Base-by-base conservation (phyloP, 2,888 invertebrate genomes). In the Xylophagus ater region DNA sequence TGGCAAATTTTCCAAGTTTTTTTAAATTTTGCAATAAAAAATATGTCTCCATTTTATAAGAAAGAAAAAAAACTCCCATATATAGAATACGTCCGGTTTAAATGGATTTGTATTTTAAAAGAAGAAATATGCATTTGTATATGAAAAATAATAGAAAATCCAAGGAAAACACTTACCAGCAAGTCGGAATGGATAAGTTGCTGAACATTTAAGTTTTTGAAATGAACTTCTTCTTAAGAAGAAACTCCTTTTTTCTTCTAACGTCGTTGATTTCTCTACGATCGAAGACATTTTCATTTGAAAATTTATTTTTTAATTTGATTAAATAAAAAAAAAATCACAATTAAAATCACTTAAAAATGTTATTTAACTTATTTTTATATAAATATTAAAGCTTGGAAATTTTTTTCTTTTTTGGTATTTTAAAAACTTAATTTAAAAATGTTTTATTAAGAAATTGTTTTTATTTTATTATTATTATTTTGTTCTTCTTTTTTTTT, bases 191-290 rank as follows among this genome's bases (percentile, higher is more conserved):
- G 47, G 45, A 39, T 47, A 49, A 4, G 38, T 41, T 19, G 49
- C 49, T 7, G 49, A 42, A 26, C 46, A 49, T 26, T 46, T 47
- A 2, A 49, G 40, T 42, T 47, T 49, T 25, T 47, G 43, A 21
- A 49, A 46, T 19, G 49, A 49, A 19, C 42, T 39, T 17, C 40
- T 45, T 17, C 49, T 35, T 10, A 46, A 26, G 26, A 49, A 46
- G 31, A 41, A 45, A 21, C 35, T 34, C 10, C 43, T 37, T 28
- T 43, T 45, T 20, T 34, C 42, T 12, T 40, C 8, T 26, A 41
- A 12, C 10, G 25, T 32, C 13, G 20, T 25, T 13, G 30, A 29
- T 10, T 42, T 37, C 20, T 42, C 41, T 19, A 17, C 13, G 12
- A 45, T 34, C 21, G 45, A 45, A 34, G 45, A 45, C 45, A 45